Evolutionary conservation across 1,140 invertebrate genomes (phyloP).

Genomic region (Drosophila kepulauana): DNA sequence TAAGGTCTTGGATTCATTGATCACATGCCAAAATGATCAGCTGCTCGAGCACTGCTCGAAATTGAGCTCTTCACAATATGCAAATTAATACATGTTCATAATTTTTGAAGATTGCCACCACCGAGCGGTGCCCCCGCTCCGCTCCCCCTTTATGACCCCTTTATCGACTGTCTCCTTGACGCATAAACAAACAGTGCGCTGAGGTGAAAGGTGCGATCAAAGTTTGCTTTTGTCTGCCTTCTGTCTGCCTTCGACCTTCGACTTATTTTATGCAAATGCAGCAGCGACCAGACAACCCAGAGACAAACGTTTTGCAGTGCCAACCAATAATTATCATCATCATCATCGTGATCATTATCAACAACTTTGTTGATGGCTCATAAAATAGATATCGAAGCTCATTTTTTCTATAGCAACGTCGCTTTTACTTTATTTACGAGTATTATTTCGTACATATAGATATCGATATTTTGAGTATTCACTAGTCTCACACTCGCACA

Average conservation of each 20-base stretch:
- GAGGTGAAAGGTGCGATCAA: conserved; percentile 68
- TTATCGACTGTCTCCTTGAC: not conserved
- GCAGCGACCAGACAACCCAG: conserved; percentile 4
- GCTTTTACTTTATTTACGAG: conserved; percentile 59
- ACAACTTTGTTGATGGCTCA: not conserved
- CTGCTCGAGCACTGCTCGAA: conserved; percentile 15
- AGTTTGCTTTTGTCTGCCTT: not conserved
- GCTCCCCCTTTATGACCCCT: too few species aligned
- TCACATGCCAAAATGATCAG: conserved; percentile 17
- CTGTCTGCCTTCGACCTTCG: conserved; percentile 52
- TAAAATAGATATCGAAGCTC: conserved; percentile 9
- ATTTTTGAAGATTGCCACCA: not conserved
- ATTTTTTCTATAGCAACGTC: conserved; percentile 26
- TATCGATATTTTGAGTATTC: conserved; percentile 20
- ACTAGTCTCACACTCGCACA: conserved; percentile 8
- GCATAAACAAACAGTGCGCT: conserved; percentile 18
- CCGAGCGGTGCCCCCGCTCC: too few species aligned
- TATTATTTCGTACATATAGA: conserved; percentile 22
- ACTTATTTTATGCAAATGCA: conserved; percentile 71
- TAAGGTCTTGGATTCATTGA: conserved; percentile 48
- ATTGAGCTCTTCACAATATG: conserved; percentile 23
- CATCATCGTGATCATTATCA: conserved; percentile 18
- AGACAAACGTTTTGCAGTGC: conserved; percentile 14
- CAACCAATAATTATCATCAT: conserved; percentile 11
- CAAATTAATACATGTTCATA: conserved; percentile 34